Conservation (phyloP, 92 coral and sea anemone genomes). For the Actinostola sp. region DNA sequence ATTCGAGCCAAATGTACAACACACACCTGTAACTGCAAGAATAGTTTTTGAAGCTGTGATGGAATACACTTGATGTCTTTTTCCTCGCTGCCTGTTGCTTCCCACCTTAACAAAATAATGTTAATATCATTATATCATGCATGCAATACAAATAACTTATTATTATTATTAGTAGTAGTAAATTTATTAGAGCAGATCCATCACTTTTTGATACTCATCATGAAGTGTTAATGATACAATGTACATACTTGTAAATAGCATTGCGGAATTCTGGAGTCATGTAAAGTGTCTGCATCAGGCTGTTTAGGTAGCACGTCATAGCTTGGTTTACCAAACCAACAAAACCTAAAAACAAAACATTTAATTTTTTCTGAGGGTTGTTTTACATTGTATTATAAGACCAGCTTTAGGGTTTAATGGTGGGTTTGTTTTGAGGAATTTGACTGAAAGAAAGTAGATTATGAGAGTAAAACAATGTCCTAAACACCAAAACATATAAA, state of each 20-base stretch:
- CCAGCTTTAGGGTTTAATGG: no score
- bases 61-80: slow-evolving; percentile 90
- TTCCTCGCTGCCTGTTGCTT: slow-evolving; percentile 70
- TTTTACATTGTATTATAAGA: no score
- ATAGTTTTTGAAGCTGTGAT: slow-evolving; percentile 87
- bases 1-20: background rate
- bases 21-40: slow-evolving; percentile 87
- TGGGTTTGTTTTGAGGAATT: no score
- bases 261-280: slow-evolving; percentile 99
- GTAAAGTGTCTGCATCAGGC: slow-evolving; percentile 85
- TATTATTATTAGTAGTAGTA: no score
- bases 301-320: slow-evolving; percentile 98
- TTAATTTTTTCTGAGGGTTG: no score
- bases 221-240: background rate
- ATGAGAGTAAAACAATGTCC: background rate
- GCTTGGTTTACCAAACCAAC: slow-evolving; percentile 99
- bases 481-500: background rate
- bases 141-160: no score
- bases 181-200: no score
- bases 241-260: slow-evolving; percentile 94
- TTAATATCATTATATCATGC: background rate
- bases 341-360: no score
- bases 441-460: background rate
- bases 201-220: no score
- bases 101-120: slow-evolving; percentile 71